Evolutionary conservation across 2,113 vertebrate genomes (phyloP).

Genomic region (Eurystomus gularis): DNA sequence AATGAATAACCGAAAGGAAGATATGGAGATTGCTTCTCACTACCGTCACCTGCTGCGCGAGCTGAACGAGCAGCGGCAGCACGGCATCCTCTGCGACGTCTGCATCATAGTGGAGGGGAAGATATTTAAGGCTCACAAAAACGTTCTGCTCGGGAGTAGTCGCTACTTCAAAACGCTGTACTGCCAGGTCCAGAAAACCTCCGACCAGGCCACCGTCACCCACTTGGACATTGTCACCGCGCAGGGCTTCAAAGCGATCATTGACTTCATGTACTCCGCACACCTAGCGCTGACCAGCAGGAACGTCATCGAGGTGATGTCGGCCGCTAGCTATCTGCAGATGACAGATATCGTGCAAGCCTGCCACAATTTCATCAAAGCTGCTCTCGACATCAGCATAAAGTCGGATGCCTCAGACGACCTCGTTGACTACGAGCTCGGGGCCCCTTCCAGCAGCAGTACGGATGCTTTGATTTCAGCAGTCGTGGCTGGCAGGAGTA

Average conservation of each 20-base stretch:
- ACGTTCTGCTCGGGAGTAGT: slow-evolving; percentile 94
- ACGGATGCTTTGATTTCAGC: slow-evolving; percentile 88
- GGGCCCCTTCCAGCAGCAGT: slow-evolving; percentile 76
- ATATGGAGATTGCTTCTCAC: slow-evolving; percentile 98
- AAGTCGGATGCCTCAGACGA: slow-evolving; percentile 92
- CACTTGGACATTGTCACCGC: slow-evolving; percentile 97
- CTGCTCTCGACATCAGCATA: slow-evolving; percentile 96
- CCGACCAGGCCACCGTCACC: slow-evolving; percentile 93
- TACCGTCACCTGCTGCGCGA: slow-evolving; percentile 95
- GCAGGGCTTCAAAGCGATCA: slow-evolving; percentile 95
- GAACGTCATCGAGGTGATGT: slow-evolving; percentile 99
- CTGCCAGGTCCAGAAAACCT: slow-evolving; percentile 95
- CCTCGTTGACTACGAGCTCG: slow-evolving; percentile 87
- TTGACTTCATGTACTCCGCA: slow-evolving; percentile 99
- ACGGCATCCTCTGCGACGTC: slow-evolving; percentile 94
- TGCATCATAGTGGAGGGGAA: slow-evolving; percentile 96
- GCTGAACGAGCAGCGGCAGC: slow-evolving; percentile 95
- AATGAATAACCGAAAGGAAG: slow-evolving; percentile 97
- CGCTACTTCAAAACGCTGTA: slow-evolving; percentile 98
- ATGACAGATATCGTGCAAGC: slow-evolving; percentile 99
- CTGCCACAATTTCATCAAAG: slow-evolving; percentile 96
- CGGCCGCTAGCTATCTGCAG: slow-evolving; percentile 95
- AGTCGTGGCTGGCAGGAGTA: slow-evolving; percentile 92
- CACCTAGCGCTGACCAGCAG: slow-evolving; percentile 95
- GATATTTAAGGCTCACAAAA: slow-evolving; percentile 97